These are phyloP conservation scores for Hirtodrosophila alboralis DNA, from an alignment of 2,888 invertebrate species.

Conservation along the genomic window DNA sequence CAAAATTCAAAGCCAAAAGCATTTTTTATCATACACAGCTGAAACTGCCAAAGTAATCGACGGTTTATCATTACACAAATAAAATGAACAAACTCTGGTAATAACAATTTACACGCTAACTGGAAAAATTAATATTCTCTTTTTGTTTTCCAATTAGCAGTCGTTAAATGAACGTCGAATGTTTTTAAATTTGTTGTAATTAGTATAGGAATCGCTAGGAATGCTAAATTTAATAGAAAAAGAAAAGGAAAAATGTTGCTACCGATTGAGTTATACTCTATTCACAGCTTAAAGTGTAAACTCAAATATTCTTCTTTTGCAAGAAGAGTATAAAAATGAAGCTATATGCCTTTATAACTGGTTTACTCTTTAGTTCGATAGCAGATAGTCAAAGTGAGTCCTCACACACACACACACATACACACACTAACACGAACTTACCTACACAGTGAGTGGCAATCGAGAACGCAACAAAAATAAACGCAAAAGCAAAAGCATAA, in stretches of 20 bases:
- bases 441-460: constrained; percentile 40
- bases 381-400: constrained; percentile 38
- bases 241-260: no score
- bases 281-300: no score
- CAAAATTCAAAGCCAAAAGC: constrained; percentile 63
- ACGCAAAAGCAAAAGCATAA: constrained; percentile 80
- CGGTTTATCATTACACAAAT: constrained; percentile 23
- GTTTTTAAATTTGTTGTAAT: constrained; percentile 21
- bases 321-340: no score
- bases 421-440: not conserved
- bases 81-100: no score
- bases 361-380: constrained; percentile 4
- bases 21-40: constrained; percentile 37
- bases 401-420: constrained; percentile 4
- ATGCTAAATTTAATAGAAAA: constrained; percentile 10
- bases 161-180: constrained; percentile 18
- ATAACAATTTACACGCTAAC: not conserved
- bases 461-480: constrained; percentile 57
- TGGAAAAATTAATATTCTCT: constrained; percentile 37
- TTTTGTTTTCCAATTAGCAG: constrained; percentile 65
- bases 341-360: constrained; percentile 9
- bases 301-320: no score
- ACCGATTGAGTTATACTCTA: no score
- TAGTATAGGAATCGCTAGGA: constrained; percentile 20
- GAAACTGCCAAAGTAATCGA: constrained; percentile 54